These are phyloP conservation scores for Poecile montanus DNA, from an alignment of 2,797 vertebrate genomes.

Conservation along the genomic window DNA sequence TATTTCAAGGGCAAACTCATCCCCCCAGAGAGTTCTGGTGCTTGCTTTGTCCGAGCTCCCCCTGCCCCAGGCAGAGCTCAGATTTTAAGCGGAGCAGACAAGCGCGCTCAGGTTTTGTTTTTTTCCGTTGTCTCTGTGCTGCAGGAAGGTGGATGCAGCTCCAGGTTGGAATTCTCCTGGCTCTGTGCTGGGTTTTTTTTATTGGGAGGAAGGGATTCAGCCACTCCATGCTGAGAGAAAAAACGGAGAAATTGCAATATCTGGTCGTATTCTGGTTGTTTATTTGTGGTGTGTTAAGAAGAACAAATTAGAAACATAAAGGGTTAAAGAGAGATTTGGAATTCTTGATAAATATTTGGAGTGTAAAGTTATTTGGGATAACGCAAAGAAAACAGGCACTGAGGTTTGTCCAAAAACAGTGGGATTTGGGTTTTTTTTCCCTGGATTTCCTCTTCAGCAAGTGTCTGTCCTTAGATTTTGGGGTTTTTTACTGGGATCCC, in stretches of 20 bases:
- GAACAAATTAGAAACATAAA: not conserved
- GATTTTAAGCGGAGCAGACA: not conserved
- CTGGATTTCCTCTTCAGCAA: not conserved
- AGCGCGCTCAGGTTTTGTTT: not conserved
- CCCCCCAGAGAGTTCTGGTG: not conserved
- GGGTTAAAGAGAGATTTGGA: not conserved
- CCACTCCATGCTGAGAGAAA: not conserved
- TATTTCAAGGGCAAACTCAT: not conserved
- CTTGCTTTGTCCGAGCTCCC: not conserved
- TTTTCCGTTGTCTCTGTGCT: not conserved
- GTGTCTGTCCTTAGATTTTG: not conserved
- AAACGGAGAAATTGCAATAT: accelerated
- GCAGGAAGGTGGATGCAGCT: not conserved
- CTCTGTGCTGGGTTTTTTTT: not conserved
- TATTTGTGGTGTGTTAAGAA: accelerated
- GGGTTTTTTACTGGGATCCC: not conserved
- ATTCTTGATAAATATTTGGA: not conserved
- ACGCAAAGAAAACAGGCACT: accelerated
- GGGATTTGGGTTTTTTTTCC: not conserved
- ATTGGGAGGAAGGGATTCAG: not conserved
- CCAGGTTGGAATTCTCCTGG: not conserved
- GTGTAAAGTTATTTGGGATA: not conserved
- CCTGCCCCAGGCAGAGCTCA: not conserved
- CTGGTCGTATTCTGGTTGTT: accelerated
- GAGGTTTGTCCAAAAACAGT: not conserved